Base-by-base conservation (phyloP, 2,113 vertebrate genomes). In the Notothenia rossii region DNA sequence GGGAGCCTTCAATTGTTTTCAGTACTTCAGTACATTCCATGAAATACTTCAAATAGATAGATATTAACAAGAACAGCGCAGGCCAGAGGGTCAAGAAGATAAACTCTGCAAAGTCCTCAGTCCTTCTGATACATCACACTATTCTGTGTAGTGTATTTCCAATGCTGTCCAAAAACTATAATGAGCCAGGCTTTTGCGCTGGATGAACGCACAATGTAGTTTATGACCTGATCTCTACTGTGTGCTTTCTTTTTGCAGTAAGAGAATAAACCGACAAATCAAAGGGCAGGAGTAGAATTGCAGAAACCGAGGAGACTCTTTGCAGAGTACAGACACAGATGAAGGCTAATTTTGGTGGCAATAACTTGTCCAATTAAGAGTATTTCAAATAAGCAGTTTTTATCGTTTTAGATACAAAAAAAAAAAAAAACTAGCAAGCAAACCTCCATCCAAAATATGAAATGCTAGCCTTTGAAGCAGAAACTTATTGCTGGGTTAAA, bases 1-100 rank as follows among this genome's bases (percentile, higher is more conserved):
- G 73, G 48, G 49, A 86, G 71, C 45, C 70, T 72, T 81, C 60
- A 88, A 83, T 75, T 72, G 48, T 58, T 80, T 64, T 79, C 15
- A 53, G 17, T 68, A 72, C 33, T 70, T 80, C 20, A 59, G 50
- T 18, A 51, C 36, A 69, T 25, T 53, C 59, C 12, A 48, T 17
- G 8, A 75, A 75, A 51, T 14, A 59, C 51, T 50, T 62, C 13
- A 45, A 29, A 45, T 14, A 48, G 51, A 54, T 55, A 65, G 51
- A 54, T 55, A 65, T 70, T 14, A 45, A 20, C 12, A n/a, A 78
- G 51, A 75, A 65, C 36, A 56, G 45, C 17, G 13, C 25, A 58
- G 78, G 46, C 45, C 58, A 78, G n/a, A 75, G 56, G 69, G 70
- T 62, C 54, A 49, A 56, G 71, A 40, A 29, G 68, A 69, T 56